Percentiles rank a stretch among this genome's conserved stretches.
Evolutionary conservation across 2,888 invertebrate genomes (phyloP).

Genomic region (Amblyjoppa fuscipennis): DNA sequence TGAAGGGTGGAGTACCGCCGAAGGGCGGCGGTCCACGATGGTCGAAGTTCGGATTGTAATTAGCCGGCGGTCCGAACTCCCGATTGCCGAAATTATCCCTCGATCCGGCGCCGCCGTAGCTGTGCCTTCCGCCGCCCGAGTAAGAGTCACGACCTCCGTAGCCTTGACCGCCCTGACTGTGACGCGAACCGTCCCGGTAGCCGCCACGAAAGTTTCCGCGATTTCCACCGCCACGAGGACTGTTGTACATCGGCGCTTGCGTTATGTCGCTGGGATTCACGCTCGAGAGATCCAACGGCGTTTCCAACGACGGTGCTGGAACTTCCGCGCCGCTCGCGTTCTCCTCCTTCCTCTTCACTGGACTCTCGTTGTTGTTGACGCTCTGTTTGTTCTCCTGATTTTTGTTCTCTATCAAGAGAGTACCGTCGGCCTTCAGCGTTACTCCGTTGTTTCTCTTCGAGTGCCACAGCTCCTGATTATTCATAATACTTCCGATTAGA

Average conservation of each 20-base stretch:
- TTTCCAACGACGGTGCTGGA: conserved; percentile 55
- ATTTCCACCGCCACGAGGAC: conserved; percentile 86
- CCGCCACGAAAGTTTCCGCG: conserved; percentile 79
- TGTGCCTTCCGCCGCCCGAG: conserved; percentile 78
- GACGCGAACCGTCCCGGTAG: conserved; percentile 79
- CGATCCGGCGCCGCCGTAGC: conserved; percentile 81
- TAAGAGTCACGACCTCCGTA: conserved; percentile 86
- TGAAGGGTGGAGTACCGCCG: conserved; percentile 76
- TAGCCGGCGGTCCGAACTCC: conserved; percentile 78
- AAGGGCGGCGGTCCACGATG: conserved; percentile 78
- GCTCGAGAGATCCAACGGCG: conserved; percentile 77
- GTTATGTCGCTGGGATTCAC: conserved; percentile 81
- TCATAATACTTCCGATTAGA: conserved; percentile 90
- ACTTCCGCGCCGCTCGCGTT: conserved; percentile 52
- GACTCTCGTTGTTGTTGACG: conserved; percentile 76
- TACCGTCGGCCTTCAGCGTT: conserved; percentile 88
- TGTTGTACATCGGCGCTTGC: conserved; percentile 89
- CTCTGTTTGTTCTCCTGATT: conserved; percentile 70
- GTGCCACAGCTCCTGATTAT: conserved; percentile 90
- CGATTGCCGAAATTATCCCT: conserved; percentile 76
- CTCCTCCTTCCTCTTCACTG: conserved; percentile 75
- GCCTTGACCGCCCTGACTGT: conserved; percentile 78
- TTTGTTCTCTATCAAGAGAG: conserved; percentile 82
- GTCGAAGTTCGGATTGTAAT: conserved; percentile 80
- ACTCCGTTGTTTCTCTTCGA: conserved; percentile 87